A percentile compares a stretch with the other conserved stretches of the same genome.
These are phyloP conservation scores for Podarcis siculus DNA, from an alignment of 2,797 vertebrate genomes.

Conservation along the genomic window DNA sequence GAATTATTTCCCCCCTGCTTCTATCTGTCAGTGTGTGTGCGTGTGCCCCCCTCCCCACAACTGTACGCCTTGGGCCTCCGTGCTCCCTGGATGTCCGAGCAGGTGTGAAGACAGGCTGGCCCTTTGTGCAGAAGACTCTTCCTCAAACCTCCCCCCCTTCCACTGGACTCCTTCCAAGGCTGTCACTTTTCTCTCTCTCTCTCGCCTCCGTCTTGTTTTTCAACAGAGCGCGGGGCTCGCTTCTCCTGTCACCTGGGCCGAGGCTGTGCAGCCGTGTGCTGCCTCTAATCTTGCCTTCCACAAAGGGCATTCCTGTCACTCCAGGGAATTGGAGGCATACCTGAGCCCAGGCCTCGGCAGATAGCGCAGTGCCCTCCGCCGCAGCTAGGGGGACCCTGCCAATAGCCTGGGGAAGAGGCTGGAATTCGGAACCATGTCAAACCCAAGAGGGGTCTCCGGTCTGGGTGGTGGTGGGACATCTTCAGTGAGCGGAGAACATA, in stretches of 20 bases:
- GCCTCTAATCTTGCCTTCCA: slow-evolving; percentile 61
- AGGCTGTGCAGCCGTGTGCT: slow-evolving; percentile 43
- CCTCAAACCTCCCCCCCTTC: slow-evolving; percentile 3
- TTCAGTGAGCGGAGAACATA: not conserved
- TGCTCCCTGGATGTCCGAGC: slow-evolving; percentile 50
- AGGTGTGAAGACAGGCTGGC: slow-evolving; percentile 80
- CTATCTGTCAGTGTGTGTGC: slow-evolving; percentile 43
- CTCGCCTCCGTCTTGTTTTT: slow-evolving; percentile 37
- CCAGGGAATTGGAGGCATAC: slow-evolving; percentile 30
- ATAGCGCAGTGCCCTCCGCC: not conserved
- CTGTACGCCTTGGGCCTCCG: slow-evolving; percentile 30
- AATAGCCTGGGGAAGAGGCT: not conserved
- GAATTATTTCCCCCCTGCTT: slow-evolving; percentile 70
- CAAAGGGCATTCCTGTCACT: slow-evolving; percentile 76
- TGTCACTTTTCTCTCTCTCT: slow-evolving; percentile 63
- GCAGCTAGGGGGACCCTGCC: not conserved
- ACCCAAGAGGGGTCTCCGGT: not conserved
- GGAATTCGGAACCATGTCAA: not conserved
- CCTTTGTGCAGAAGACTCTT: slow-evolving; percentile 73
- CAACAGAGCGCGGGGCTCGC: slow-evolving; percentile 30
- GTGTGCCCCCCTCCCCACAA: not conserved
- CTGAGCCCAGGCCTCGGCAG: not conserved
- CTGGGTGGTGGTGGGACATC: not conserved
- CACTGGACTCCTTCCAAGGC: slow-evolving; percentile 68
- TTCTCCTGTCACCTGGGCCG: slow-evolving; percentile 66